phyloP scores from a whole-genome alignment of 1,140 invertebrate genomes.

The Drosophila nannoptera region DNA sequence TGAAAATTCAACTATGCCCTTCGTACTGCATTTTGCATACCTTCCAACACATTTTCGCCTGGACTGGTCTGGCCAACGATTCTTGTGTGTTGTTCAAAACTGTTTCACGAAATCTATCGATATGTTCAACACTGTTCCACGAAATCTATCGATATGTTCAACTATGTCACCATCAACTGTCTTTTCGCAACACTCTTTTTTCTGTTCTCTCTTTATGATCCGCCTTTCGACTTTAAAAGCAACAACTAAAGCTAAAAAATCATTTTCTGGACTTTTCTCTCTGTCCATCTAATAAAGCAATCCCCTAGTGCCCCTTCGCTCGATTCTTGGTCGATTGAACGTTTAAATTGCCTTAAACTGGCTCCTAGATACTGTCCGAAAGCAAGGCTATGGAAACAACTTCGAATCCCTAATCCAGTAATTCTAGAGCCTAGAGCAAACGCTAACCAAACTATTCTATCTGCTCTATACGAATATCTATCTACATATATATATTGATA shows the following conservation, averaged over 20 bases:
- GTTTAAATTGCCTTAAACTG: conserved; percentile 67
- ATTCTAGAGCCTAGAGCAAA: conserved; percentile 10
- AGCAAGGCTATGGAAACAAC: conserved; percentile 9
- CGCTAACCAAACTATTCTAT: conserved; percentile 10
- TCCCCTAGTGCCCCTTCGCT: conserved; percentile 68
- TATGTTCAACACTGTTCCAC: not conserved
- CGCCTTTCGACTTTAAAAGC: conserved; percentile 8
- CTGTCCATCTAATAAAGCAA: conserved; percentile 68
- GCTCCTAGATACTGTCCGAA: conserved; percentile 46
- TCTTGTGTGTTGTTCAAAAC: not conserved
- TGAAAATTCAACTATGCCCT: too few species aligned
- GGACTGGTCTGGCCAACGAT: too few species aligned
- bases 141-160: not conserved
- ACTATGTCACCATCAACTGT: not conserved
- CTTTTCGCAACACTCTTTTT: not conserved
- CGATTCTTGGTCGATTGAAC: conserved; percentile 58
- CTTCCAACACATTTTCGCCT: not conserved
- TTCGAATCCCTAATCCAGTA: not conserved
- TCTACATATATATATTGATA: conserved; percentile 3
- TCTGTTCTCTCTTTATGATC: not conserved
- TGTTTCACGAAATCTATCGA: not conserved
- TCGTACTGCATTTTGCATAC: too few species aligned
- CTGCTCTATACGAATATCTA: conserved; percentile 17
- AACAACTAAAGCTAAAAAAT: not conserved
- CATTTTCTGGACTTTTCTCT: conserved; percentile 30